Base-by-base conservation (phyloP, 2,113 vertebrate genomes). In the Cranoglanis bouderius region DNA sequence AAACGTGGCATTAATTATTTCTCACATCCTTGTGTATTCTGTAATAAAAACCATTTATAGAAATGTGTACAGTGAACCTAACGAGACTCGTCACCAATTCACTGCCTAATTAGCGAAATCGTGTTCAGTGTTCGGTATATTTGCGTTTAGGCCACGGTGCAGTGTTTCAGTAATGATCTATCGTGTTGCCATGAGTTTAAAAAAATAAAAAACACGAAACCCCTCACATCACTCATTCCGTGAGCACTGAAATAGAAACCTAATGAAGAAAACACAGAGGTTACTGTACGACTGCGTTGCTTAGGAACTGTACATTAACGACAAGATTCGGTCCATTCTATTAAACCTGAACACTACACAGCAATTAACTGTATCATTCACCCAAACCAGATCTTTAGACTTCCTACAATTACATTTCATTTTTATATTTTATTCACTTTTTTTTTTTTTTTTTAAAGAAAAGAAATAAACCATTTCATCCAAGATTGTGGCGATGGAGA, bases 181-280 rank as follows among this genome's bases (percentile, higher is more conserved):
- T 67, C 81, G 59, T 81, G 61, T 67, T 81, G 59, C 59, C 13
- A 18, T 67, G 61, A 81, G 57, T 85, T 40, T 46, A 87, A 51
- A 87, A 81, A 87, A 40, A 77, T n/a, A n/a, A n/a, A n/a, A n/a
- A n/a, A n/a, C n/a, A n/a, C n/a, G n/a, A n/a, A n/a, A n/a, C n/a
- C n/a, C 51, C 70, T 40, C 40, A 24, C n/a, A 70, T 90, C 86
- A 61, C 40, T 74, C 70, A 67, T 46, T 49, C 40, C 78, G 53
- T 86, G 77, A 88, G 85, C n/a, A 78, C 78, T 49, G 57, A 90
- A 90, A 84, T 67, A 90, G 84, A 65, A 88, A 90, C 43, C 57
- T 78, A 67, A 82, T 67, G 86, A 70, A 87, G 49, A 32, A 43
- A 88, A 75, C 4, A 0, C 57, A 46, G 19, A 16, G 8, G 49